A percentile compares a stretch with the other conserved stretches of the same genome.
Evolutionary conservation across 2,888 invertebrate genomes (phyloP).

Genomic region (Mimas tiliae): DNA sequence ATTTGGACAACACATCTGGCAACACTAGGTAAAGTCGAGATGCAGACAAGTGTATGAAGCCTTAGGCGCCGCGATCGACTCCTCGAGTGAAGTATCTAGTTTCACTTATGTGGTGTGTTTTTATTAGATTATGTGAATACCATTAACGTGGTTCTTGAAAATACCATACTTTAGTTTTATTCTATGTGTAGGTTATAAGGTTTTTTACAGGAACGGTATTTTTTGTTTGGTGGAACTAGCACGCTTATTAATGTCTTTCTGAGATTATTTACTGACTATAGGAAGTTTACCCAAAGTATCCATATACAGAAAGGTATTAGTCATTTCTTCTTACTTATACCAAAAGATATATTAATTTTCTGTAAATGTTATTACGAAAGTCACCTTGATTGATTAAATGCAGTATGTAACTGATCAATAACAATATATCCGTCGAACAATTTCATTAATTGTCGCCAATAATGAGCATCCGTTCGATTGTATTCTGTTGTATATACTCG

Average conservation of each 20-base stretch:
- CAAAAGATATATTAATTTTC: no score
- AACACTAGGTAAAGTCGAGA: background rate
- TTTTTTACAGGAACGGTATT: no score
- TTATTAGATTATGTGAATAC: conserved; percentile 18
- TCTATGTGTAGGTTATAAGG: no score
- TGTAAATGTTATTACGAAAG: no score
- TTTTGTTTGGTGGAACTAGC: no score
- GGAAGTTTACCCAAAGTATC: no score
- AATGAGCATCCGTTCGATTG: background rate
- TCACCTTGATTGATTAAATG: no score
- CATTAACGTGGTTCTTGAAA: background rate
- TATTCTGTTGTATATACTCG: background rate
- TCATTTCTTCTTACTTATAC: no score
- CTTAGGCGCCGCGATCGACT: conserved; percentile 1
- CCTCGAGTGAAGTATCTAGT: conserved; percentile 6
- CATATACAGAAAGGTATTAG: no score
- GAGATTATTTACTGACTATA: no score
- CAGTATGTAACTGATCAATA: no score
- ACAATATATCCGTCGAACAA: background rate
- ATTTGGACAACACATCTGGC: background rate
- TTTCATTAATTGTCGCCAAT: background rate
- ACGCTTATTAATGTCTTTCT: no score
- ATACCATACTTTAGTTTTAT: background rate
- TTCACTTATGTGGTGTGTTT: conserved; percentile 9
- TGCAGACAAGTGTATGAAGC: conserved; percentile 4